Evolutionary conservation across 1,140 invertebrate species (phyloP).

Genomic region (Sitobion miscanthi): DNA sequence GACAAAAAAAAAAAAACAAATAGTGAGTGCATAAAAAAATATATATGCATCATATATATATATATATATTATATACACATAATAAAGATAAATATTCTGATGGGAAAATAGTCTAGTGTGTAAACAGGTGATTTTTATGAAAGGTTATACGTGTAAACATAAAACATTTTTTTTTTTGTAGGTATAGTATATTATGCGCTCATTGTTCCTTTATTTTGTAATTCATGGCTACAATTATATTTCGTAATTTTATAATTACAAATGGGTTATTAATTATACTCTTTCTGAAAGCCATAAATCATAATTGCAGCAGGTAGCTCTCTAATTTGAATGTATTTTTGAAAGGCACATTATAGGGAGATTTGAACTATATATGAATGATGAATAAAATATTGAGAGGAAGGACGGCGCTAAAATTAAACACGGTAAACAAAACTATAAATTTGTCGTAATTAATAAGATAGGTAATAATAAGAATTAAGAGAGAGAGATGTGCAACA

Average conservation of each 20-base stretch:
- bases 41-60: background rate
- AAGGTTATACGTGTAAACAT: conserved; percentile 42
- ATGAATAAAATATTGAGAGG: too few species aligned
- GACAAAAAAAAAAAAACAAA: conserved; percentile 49
- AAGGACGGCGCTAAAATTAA: background rate
- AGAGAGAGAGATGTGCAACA: background rate
- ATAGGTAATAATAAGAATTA: background rate
- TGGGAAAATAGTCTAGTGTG: conserved; percentile 49
- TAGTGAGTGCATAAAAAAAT: background rate
- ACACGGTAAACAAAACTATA: background rate
- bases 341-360: background rate
- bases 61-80: background rate
- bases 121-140: conserved; percentile 53
- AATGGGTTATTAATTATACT: background rate
- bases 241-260: conserved; percentile 25
- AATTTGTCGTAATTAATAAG: background rate
- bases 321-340: background rate
- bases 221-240: conserved; percentile 8
- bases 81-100: conserved; percentile 49
- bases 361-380: background rate
- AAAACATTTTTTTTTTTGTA: conserved; percentile 16
- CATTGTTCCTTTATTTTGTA: conserved; percentile 9
- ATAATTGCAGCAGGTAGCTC: background rate
- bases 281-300: background rate
- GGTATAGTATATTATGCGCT: background rate